Evolutionary conservation across 1,140 invertebrate genomes (phyloP), one percentile per base, ranked within the genome.

Genomic region (Cydia strobilella): DNA sequence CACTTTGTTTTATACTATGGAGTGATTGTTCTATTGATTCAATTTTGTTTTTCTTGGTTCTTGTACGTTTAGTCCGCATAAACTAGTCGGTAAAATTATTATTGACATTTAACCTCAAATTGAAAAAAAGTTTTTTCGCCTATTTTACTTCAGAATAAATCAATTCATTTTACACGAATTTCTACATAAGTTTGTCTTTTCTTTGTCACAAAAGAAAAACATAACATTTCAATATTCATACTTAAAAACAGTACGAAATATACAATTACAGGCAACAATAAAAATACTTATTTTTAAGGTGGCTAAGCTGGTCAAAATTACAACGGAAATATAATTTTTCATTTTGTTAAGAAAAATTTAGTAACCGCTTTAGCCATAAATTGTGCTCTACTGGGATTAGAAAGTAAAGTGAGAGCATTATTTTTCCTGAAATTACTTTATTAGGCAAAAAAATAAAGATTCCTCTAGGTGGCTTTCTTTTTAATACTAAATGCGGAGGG

Each of bases 361-460:
- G 65, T 69, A 39, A 35, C 31, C 65, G 65, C 18, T 69, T 69
- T 69, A 69, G 15, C 31, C 65, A 69, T 69, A 69, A 69, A 69
- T 69, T 69, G 65, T 69, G 65, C 65, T 69, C 65, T 69, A 39
- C 65, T 3, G 65, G 65, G 65, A 69, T 69, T 69, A 69, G 65
- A 69, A 69, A 69, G 65, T 69, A 69, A 69, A 69, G 65, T 69
- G 65, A 39, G 31, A 23, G 31, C 65, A 69, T 69, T 69, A 69
- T 69, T 69, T 69, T 42, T 42, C 27, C 13, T n/a, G 18, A 18
- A 69, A 69, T 69, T 69, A 69, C 65, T 69, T 69, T 69, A 69
- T 69, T 69, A 69, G 65, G 65, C 65, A 27, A 69, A 69, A 69
- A 42, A 69, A 69, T 31, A 69, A 69, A 69, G 65, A 69, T 69